Base-by-base conservation (phyloP, 2,113 vertebrate species). In the Microcebus lehilahytsara region DNA sequence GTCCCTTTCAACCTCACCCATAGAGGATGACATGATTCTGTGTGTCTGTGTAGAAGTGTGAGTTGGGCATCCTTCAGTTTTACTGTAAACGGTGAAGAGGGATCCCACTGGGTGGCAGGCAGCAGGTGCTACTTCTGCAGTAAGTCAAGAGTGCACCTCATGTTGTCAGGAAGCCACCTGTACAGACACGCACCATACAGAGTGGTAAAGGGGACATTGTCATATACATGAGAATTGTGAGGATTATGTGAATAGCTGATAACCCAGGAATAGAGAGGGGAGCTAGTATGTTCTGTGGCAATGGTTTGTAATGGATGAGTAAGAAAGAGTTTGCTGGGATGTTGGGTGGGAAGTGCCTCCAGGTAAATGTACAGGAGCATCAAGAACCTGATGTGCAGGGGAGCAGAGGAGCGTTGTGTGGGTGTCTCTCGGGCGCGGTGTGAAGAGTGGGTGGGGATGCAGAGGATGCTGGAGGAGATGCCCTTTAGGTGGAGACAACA, bases 341-440 rank as follows among this genome's bases (percentile, higher is more conserved):
- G 49, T 3, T 34, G 58, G 13, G 10, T 12, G 11, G 30, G 34
- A 64, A 49, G 19, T 46, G 20, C 32, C 9, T 95, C 7, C 3
- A 27, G 66, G 71, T 37, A 7, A 78, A 25, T 3, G 5, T 5
- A 37, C 12, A 5, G 16, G 25, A 27, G 27, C 27, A 22, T 23
- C 5, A 16, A 32, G 77, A 56, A 22, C 17, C 17, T 67, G 6
- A 8, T 51, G 23, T n/a, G 6, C 16, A 0, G 3, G 53, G 58
- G 16, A 13, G 6, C 5, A 0, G 0, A 5, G 3, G 16, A 0
- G 9, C 56, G 11, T 40, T 34, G 1, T 77, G 20, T 17, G n/a
- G 9, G 0, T 3, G 16, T 27, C 23, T 79, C 34, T 16, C 0
- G 37, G 71, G n/a, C 23, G 27, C 1, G 0, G 5, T 0, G 1